phyloP scores from a whole-genome alignment of 2,888 invertebrate species.

The Phyllotreta striolata region DNA sequence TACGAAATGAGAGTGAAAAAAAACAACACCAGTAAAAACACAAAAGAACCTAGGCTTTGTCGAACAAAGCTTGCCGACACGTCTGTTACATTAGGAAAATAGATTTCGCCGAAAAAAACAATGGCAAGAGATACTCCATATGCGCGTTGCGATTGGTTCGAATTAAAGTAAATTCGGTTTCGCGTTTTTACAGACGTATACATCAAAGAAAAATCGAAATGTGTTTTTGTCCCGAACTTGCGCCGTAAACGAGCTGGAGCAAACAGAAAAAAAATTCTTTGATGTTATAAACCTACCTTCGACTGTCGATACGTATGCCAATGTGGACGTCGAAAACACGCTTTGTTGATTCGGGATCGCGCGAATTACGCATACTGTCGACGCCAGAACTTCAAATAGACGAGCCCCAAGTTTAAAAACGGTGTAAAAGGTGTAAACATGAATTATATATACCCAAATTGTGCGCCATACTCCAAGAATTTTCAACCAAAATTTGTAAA shows the following conservation, averaged over 20 bases:
- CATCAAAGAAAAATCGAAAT: slow-evolving; percentile 29
- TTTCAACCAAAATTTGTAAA: too few relatives aligned
- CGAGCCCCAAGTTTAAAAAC: too few relatives aligned
- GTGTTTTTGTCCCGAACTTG: slow-evolving; percentile 23
- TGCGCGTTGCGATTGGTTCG: slow-evolving; percentile 22
- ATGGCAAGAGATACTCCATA: slow-evolving; percentile 22
- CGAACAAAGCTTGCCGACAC: slow-evolving; percentile 20
- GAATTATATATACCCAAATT: neutral
- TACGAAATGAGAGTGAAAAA: slow-evolving; percentile 1
- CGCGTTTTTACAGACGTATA: slow-evolving; percentile 20
- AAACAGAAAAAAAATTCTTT: slow-evolving; percentile 28
- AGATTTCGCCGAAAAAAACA: slow-evolving; percentile 17
- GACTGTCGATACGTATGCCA: slow-evolving; percentile 12
- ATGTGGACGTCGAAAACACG: slow-evolving; percentile 17
- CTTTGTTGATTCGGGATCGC: slow-evolving; percentile 10
- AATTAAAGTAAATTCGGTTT: slow-evolving; percentile 31
- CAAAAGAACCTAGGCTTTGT: slow-evolving; percentile 23
- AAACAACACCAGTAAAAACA: slow-evolving; percentile 5
- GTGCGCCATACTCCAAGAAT: too few relatives aligned
- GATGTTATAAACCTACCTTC: slow-evolving; percentile 18
- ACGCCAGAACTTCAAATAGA: too few relatives aligned
- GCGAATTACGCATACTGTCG: slow-evolving; percentile 2
- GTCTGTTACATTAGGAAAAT: slow-evolving; percentile 27
- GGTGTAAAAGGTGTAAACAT: neutral
- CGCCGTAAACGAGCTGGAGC: slow-evolving; percentile 22